These are phyloP conservation scores for Diaprepes abbreviatus DNA, from an alignment of 2,888 invertebrate genomes.

Conservation along the genomic window DNA sequence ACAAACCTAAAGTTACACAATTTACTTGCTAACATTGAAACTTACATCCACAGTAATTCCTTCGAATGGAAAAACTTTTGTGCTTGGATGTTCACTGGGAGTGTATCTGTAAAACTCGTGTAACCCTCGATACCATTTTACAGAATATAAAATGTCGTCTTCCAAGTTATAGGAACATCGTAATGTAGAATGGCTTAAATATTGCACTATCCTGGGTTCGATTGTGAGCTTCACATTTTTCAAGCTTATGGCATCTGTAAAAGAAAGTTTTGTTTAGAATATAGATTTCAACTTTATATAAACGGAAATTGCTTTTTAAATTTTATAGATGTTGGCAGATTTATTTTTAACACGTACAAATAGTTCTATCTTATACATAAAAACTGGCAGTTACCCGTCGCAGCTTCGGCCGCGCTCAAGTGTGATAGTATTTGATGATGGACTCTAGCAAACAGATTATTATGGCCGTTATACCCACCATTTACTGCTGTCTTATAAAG, in stretches of 20 bases:
- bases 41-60: constrained; percentile 89
- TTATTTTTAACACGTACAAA: no score
- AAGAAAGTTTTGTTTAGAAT: constrained; percentile 31
- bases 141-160: constrained; percentile 81
- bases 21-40: constrained; percentile 57
- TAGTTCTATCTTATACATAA: no score
- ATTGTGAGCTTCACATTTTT: constrained; percentile 80
- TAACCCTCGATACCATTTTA: constrained; percentile 89
- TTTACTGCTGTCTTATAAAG: no score
- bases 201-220: constrained; percentile 78
- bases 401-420: no score
- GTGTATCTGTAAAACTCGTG: constrained; percentile 89
- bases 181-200: constrained; percentile 77
- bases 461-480: no score
- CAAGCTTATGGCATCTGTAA: constrained; percentile 75
- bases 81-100: constrained; percentile 80
- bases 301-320: background rate
- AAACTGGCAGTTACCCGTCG: no score
- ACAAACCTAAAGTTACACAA: constrained; percentile 17
- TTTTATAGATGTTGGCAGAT: no score
- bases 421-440: no score
- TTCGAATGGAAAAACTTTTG: constrained; percentile 80
- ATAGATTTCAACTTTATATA: background rate
- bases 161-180: constrained; percentile 84
- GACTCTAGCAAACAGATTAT: no score